Evolutionary conservation across 2,797 vertebrate species (phyloP).

Genomic region (Scyliorhinus canicula): DNA sequence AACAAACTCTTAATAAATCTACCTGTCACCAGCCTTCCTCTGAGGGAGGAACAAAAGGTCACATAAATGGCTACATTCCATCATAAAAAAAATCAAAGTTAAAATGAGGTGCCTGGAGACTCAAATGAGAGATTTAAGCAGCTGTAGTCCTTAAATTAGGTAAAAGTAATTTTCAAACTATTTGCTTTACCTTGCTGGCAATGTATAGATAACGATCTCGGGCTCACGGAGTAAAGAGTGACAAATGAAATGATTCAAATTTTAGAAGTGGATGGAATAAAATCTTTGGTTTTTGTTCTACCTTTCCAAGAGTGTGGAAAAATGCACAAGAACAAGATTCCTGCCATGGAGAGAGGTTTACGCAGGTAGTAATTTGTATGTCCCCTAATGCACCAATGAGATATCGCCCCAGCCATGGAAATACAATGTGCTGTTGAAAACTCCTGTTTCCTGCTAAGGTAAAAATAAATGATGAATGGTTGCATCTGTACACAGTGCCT

Average conservation of each 20-base stretch:
- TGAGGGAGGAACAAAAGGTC: conserved; percentile 78
- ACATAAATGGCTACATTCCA: conserved; percentile 81
- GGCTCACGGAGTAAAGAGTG: conserved; percentile 8
- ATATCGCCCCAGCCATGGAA: not conserved
- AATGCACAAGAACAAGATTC: not conserved
- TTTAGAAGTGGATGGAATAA: conserved; percentile 19
- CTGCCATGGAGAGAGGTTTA: not conserved
- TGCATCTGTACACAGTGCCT: not conserved
- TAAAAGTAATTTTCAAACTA: conserved; percentile 38
- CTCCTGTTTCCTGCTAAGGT: conserved; percentile 12
- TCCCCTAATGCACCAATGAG: not conserved
- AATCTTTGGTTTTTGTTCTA: not conserved
- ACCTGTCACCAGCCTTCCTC: conserved; percentile 94
- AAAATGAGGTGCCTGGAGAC: conserved; percentile 59
- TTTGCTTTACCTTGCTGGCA: conserved; percentile 33
- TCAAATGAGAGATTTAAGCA: conserved; percentile 55
- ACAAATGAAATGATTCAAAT: conserved; percentile 31
- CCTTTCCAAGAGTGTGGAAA: not conserved
- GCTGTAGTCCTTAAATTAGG: conserved; percentile 37
- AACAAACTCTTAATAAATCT: conserved; percentile 98
- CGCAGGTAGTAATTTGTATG: conserved; percentile 15
- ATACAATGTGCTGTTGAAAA: conserved; percentile 33
- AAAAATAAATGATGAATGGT: conserved; percentile 19
- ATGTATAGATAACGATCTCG: conserved; percentile 26
- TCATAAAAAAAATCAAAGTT: conserved; percentile 52